phyloP scores from a whole-genome alignment of 2,113 vertebrate genomes.

The Ptyas mucosa region DNA sequence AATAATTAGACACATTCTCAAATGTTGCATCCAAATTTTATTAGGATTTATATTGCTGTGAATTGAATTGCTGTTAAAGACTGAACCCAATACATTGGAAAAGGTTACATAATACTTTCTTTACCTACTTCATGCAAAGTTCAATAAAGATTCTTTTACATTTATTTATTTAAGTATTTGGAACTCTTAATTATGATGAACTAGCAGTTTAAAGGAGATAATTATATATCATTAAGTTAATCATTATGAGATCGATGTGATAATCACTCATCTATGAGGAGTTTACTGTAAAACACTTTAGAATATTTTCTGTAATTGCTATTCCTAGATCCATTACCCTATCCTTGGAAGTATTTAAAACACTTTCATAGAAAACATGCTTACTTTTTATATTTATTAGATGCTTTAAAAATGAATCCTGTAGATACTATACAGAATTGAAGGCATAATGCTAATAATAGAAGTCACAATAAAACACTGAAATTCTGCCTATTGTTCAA shows the following conservation, averaged over 20 bases:
- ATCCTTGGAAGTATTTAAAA: not conserved
- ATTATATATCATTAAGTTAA: conserved; percentile 56
- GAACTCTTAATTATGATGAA: conserved; percentile 40
- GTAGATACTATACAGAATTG: not conserved
- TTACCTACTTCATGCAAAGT: conserved; percentile 31
- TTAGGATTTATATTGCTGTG: conserved; percentile 40
- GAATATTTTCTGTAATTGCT: conserved; percentile 17
- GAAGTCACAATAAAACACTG: not conserved
- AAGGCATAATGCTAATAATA: not conserved
- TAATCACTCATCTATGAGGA: conserved; percentile 48
- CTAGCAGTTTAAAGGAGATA: conserved; percentile 50
- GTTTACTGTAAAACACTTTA: conserved; percentile 41
- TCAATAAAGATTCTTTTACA: conserved; percentile 29
- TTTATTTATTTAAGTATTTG: conserved; percentile 7
- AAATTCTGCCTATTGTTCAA: not conserved
- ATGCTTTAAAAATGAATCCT: not conserved
- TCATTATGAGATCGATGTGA: conserved; percentile 53
- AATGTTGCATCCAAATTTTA: conserved; percentile 32
- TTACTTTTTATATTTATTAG: not conserved
- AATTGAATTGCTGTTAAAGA: conserved; percentile 25
- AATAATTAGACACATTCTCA: conserved; percentile 45
- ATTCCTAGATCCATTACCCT: not conserved
- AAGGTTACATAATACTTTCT: conserved; percentile 14
- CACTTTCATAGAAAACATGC: conserved; percentile 24
- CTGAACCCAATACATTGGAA: conserved; percentile 10